Evolutionary conservation across 2,888 invertebrate genomes (phyloP).

Genomic region (Bursaphelenchus okinawaensis): DNA sequence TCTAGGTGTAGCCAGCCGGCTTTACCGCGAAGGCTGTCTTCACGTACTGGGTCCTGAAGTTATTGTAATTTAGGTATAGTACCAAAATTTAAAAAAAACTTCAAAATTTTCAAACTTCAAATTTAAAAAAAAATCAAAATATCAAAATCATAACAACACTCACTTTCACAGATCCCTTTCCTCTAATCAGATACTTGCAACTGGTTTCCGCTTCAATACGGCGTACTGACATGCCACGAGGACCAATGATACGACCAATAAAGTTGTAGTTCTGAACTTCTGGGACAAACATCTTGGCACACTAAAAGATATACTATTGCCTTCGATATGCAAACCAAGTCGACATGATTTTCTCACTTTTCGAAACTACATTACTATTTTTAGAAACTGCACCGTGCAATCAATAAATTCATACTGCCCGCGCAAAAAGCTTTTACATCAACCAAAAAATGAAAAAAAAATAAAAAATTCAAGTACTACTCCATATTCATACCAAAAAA

Average conservation of each 20-base stretch:
- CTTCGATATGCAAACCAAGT: too few relatives aligned
- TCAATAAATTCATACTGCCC: too few relatives aligned
- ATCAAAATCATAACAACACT: constrained; percentile 13
- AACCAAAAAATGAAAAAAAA: too few relatives aligned
- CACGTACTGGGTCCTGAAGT: constrained; percentile 31
- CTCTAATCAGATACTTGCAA: constrained; percentile 45
- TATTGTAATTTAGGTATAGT: neutral
- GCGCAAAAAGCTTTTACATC: too few relatives aligned
- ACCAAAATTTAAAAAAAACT: neutral
- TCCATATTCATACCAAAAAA: too few relatives aligned
- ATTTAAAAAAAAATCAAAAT: neutral
- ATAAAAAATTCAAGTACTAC: too few relatives aligned
- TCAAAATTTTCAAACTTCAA: neutral
- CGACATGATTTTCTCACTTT: too few relatives aligned
- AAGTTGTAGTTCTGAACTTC: constrained; percentile 27
- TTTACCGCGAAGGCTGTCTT: constrained; percentile 29
- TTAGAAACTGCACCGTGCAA: too few relatives aligned
- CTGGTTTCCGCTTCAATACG: constrained; percentile 39
- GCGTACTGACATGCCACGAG: constrained; percentile 47
- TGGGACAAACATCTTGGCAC: constrained; percentile 27
- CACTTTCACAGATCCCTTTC: constrained; percentile 38
- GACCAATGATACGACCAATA: constrained; percentile 52
- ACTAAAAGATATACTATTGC: too few relatives aligned
- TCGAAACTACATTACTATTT: too few relatives aligned
- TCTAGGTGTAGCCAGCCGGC: constrained; percentile 46